phyloP scores from a whole-genome alignment of 2,888 invertebrate genomes.

The Scaptodrosophila latifasciaeformis region DNA sequence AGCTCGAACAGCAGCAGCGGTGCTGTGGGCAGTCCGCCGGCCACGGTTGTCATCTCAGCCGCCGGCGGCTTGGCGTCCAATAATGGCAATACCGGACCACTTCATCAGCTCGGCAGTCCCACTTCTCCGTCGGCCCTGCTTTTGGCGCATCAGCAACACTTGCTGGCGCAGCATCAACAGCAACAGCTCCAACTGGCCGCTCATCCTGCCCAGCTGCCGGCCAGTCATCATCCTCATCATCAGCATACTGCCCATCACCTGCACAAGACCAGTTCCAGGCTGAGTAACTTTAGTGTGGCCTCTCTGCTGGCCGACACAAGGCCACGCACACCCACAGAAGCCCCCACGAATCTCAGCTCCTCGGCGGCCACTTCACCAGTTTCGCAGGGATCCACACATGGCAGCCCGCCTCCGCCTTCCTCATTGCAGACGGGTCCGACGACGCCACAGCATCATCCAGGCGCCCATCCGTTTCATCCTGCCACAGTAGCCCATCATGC shows the following conservation, averaged over 20 bases:
- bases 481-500: conserved; percentile 71
- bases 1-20: conserved; percentile 30
- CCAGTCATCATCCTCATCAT: conserved; percentile 49
- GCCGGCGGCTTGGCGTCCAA: too few relatives aligned
- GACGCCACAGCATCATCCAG: conserved; percentile 20
- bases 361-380: conserved; percentile 69
- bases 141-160: conserved; percentile 64
- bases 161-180: conserved; percentile 49
- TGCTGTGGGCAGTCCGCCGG: conserved; percentile 33
- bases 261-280: conserved; percentile 79
- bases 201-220: conserved; percentile 42
- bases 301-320: conserved; percentile 88
- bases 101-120: conserved; percentile 52
- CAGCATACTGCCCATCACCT: conserved; percentile 67
- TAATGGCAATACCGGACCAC: conserved; percentile 6
- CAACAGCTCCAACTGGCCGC: conserved; percentile 54
- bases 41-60: conserved; percentile 21
- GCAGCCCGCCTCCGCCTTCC: conserved; percentile 52
- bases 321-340: conserved; percentile 75
- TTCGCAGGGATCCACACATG: conserved; percentile 63
- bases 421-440: conserved; percentile 30
- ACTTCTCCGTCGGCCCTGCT: conserved; percentile 70
- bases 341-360: conserved; percentile 72
- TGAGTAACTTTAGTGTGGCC: conserved; percentile 89
- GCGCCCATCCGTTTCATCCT: conserved; percentile 48